phyloP scores from a whole-genome alignment of 2,113 vertebrate genomes.

The Marmota flaviventris region DNA sequence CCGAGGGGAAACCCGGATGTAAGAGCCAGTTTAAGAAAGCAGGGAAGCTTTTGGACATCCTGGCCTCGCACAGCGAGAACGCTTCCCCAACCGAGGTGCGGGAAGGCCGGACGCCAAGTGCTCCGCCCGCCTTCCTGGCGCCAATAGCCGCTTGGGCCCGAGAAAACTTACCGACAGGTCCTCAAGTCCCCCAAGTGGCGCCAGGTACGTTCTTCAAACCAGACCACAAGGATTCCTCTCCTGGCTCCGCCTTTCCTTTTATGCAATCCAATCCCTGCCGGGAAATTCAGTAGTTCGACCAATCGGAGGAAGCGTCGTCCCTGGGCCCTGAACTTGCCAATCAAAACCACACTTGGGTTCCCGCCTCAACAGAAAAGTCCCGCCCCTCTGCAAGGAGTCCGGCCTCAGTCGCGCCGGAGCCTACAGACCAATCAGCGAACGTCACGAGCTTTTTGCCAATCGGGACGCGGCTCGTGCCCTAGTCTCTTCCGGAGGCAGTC shows the following conservation, averaged over 20 bases:
- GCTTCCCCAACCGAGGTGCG: fast-evolving
- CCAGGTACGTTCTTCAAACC: neutral
- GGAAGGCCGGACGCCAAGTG: fast-evolving
- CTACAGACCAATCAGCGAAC: slow-evolving; percentile 45
- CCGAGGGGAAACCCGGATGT: neutral
- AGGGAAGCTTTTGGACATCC: fast-evolving
- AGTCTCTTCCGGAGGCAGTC: neutral
- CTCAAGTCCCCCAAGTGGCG: fast-evolving
- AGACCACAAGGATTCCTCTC: neutral
- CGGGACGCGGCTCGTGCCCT: fast-evolving
- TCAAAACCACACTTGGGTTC: slow-evolving; percentile 41
- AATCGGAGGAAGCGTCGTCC: neutral
- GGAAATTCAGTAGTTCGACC: neutral
- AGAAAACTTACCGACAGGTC: neutral
- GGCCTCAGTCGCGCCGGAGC: too few species aligned
- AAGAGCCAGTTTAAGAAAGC: neutral
- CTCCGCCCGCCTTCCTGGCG: neutral
- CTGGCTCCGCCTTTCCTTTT: neutral
- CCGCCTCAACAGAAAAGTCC: slow-evolving; percentile 26
- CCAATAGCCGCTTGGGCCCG: fast-evolving
- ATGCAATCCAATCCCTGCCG: neutral
- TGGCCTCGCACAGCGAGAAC: neutral
- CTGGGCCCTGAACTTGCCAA: slow-evolving; percentile 1
- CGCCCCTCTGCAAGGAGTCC: neutral
- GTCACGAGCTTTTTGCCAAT: slow-evolving; percentile 27